phyloP scores from a whole-genome alignment of 2,888 invertebrate genomes.

The Fragum whitleyi region DNA sequence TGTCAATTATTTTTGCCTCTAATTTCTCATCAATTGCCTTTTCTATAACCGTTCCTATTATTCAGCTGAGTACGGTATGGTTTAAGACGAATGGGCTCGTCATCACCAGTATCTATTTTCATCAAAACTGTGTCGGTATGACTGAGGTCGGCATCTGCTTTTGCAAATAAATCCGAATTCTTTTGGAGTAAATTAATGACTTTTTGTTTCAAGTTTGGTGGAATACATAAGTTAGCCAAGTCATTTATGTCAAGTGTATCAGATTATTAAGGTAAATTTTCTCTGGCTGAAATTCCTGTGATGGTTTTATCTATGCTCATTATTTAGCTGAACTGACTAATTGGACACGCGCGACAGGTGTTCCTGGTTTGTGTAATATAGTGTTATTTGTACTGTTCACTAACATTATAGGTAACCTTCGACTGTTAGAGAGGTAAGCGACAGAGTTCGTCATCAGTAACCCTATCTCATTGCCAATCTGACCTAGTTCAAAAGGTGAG shows the following conservation, averaged over 20 bases:
- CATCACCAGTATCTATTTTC: too few species aligned
- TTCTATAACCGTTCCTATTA: conserved; percentile 28
- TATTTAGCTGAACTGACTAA: not conserved
- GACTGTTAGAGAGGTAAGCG: not conserved
- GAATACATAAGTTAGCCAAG: not conserved
- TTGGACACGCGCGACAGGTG: too few species aligned
- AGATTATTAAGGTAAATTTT: too few species aligned
- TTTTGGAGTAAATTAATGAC: not conserved
- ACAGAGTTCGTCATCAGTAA: not conserved
- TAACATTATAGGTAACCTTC: not conserved
- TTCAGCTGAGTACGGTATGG: conserved; percentile 25
- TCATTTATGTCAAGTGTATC: not conserved
- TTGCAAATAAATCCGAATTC: too few species aligned
- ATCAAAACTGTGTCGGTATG: too few species aligned
- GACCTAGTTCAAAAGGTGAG: not conserved
- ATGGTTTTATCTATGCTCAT: not conserved
- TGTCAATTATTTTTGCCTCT: conserved; percentile 7
- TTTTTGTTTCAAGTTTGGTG: not conserved
- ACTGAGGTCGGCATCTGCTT: too few species aligned
- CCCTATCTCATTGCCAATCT: not conserved
- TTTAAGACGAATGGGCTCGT: conserved; percentile 19
- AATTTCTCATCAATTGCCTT: conserved; percentile 37
- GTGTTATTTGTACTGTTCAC: not conserved
- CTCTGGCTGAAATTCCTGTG: too few species aligned
- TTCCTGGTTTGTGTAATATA: too few species aligned